Conservation (phyloP, 2,113 vertebrate species). For the Toxotes chatareus region DNA sequence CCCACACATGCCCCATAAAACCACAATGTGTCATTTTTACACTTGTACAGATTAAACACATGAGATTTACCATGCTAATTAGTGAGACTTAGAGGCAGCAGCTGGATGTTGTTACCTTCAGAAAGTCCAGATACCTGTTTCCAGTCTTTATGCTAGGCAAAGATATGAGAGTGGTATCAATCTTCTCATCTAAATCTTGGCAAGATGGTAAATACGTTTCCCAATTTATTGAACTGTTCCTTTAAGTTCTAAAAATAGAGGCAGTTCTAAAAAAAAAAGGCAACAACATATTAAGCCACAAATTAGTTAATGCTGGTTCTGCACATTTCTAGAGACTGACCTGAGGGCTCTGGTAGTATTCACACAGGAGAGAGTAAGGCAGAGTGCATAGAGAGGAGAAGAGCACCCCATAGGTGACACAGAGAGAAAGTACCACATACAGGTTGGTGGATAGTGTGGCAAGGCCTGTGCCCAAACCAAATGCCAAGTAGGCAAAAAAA, state of each 20-base stretch:
- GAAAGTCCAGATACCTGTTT: neutral
- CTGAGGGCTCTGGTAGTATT: slow-evolving; percentile 97
- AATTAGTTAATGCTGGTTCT: neutral
- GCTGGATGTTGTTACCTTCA: neutral
- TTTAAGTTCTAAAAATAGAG: neutral
- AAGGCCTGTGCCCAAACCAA: slow-evolving; percentile 94
- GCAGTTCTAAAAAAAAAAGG: neutral
- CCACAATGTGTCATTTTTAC: neutral
- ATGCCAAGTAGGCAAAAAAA: slow-evolving; percentile 95
- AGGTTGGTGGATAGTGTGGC: slow-evolving; percentile 93
- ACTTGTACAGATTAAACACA: neutral
- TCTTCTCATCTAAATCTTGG: neutral
- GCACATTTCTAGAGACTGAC: slow-evolving; percentile 79
- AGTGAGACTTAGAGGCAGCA: neutral
- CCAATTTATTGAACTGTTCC: neutral
- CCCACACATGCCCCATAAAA: neutral
- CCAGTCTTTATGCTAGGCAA: neutral
- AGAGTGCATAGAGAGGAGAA: slow-evolving; percentile 97
- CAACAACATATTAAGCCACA: neutral
- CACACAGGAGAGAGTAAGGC: slow-evolving; percentile 97
- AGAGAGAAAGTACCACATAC: slow-evolving; percentile 94
- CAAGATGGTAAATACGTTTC: neutral
- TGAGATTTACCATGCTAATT: neutral
- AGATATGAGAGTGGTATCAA: neutral
- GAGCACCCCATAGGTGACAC: slow-evolving; percentile 93